Conservation (phyloP, 2,113 vertebrate species). For the Hystrix cristata region DNA sequence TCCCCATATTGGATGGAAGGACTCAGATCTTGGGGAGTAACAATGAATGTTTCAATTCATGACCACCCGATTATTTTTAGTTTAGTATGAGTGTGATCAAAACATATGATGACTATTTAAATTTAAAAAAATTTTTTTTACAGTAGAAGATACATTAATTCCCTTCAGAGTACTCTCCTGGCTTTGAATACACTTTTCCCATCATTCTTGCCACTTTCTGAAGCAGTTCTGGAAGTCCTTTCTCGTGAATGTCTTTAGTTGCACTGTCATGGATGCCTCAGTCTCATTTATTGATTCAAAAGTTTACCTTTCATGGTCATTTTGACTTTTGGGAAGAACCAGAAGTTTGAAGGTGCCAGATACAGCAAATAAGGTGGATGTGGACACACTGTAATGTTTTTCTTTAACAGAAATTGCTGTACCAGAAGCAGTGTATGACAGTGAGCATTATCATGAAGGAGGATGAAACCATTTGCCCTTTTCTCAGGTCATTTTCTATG, state of each 20-base stretch:
- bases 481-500: not conserved
- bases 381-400: not conserved
- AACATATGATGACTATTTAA: not conserved
- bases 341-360: not conserved
- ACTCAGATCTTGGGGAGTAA: not conserved
- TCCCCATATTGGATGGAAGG: not conserved
- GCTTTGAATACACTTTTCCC: not conserved
- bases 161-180: not conserved
- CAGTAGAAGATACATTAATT: not conserved
- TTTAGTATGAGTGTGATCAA: not conserved
- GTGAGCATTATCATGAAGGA: not conserved
- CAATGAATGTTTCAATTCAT: not conserved
- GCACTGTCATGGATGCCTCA: not conserved
- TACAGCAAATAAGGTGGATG: not conserved
- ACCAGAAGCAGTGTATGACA: not conserved
- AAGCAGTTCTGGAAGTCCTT: not conserved
- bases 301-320: not conserved
- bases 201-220: not conserved
- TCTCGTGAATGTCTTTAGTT: not conserved
- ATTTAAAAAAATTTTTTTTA: not conserved
- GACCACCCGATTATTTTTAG: not conserved
- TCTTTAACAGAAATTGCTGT: not conserved
- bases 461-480: not conserved
- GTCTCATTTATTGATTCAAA: not conserved
- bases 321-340: not conserved